Evolutionary conservation across 2,797 vertebrate genomes (phyloP).

Genomic region (Leptoclinus maculatus): DNA sequence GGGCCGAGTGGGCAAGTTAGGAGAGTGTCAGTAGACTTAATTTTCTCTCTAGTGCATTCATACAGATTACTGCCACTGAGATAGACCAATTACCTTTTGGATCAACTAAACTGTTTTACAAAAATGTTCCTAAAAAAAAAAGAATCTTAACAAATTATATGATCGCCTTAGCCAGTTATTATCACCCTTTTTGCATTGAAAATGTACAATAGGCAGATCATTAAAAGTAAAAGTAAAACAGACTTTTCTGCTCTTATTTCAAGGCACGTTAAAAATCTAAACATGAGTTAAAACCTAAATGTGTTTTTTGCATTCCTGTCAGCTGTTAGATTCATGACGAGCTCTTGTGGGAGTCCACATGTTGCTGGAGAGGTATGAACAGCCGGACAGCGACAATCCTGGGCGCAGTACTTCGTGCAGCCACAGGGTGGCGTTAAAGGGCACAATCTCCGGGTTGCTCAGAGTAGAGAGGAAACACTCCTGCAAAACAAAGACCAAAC

Average conservation of each 20-base stretch:
- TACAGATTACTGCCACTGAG: not conserved
- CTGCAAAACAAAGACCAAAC: slow-evolving; percentile 55
- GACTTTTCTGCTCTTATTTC: slow-evolving; percentile 2
- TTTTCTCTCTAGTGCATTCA: not conserved
- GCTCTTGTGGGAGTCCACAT: not conserved
- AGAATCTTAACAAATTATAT: not conserved
- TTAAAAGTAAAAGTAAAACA: slow-evolving; percentile 9
- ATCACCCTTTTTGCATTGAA: slow-evolving; percentile 3
- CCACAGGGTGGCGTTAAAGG: slow-evolving; percentile 7
- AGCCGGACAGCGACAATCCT: not conserved
- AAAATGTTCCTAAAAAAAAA: slow-evolving; percentile 22
- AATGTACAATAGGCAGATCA: slow-evolving; percentile 21
- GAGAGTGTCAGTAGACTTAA: not conserved
- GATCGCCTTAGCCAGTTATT: not conserved
- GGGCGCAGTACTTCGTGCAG: not conserved
- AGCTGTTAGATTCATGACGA: slow-evolving; percentile 14
- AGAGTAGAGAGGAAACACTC: slow-evolving; percentile 71
- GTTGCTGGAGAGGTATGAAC: slow-evolving; percentile 20
- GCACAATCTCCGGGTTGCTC: slow-evolving; percentile 32
- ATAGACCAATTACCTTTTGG: slow-evolving; percentile 4
- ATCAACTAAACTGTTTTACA: slow-evolving; percentile 2
- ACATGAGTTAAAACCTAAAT: slow-evolving; percentile 15
- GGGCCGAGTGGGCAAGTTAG: not conserved
- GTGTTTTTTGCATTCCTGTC: slow-evolving; percentile 2
- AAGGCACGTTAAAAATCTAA: slow-evolving; percentile 5